phyloP scores from a whole-genome alignment of 2,797 vertebrate species.

The Sebastes kiyomatsui region DNA sequence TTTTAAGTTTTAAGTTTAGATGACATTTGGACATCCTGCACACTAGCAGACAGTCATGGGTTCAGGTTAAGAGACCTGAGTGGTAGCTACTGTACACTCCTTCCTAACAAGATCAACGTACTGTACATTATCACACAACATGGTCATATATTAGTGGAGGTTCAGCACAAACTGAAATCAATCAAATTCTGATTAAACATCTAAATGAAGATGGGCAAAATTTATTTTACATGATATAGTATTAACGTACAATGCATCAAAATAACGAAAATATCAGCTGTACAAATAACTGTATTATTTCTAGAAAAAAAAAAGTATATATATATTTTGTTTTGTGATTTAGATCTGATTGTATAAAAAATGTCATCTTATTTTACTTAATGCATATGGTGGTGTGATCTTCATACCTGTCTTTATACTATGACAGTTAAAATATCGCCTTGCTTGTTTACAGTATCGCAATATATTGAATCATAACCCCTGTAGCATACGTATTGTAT shows the following conservation, averaged over 20 bases:
- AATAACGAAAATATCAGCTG: not conserved
- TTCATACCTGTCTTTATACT: too few species aligned
- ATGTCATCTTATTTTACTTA: too few species aligned
- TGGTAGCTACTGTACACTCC: not conserved
- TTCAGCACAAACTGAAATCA: not conserved
- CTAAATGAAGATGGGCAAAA: not conserved
- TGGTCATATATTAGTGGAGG: not conserved
- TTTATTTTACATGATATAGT: not conserved
- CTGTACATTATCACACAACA: not conserved
- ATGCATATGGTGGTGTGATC: too few species aligned
- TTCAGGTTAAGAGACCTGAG: not conserved
- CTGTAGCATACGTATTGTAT: too few species aligned
- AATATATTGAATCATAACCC: too few species aligned
- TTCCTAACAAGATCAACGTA: not conserved
- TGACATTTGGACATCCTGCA: not conserved
- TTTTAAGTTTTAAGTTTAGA: not conserved
- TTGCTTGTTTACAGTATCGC: too few species aligned
- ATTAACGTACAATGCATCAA: not conserved
- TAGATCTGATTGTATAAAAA: too few species aligned
- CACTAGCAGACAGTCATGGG: not conserved
- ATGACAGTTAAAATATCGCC: too few species aligned
- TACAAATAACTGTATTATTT: not conserved
- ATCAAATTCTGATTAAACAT: not conserved
- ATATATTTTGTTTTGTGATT: too few species aligned
- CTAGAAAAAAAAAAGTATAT: too few species aligned